Conservation (phyloP, 1,140 invertebrate genomes). For the Platyscapa corneri region DNA sequence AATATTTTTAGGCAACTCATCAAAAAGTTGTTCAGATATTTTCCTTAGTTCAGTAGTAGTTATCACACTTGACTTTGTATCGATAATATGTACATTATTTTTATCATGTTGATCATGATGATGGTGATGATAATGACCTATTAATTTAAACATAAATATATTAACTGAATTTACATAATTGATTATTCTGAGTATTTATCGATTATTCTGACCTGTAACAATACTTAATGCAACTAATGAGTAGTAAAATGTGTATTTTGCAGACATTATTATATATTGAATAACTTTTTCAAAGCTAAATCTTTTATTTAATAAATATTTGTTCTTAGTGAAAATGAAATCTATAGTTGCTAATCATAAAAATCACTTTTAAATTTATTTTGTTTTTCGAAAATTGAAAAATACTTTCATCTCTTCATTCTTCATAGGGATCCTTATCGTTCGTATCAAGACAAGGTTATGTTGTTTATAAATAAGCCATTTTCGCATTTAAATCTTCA, state of each 20-base stretch:
- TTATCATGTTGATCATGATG: slow-evolving; percentile 9
- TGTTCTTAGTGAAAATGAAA: no score
- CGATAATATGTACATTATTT: neutral
- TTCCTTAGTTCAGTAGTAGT: slow-evolving; percentile 52
- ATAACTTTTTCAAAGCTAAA: neutral
- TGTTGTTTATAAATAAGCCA: no score
- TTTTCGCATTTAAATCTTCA: neutral
- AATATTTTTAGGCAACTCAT: slow-evolving; percentile 79
- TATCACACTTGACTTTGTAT: neutral
- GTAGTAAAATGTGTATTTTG: neutral
- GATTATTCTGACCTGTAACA: slow-evolving; percentile 20
- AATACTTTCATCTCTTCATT: no score
- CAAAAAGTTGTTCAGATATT: slow-evolving; percentile 77
- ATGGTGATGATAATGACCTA: neutral
- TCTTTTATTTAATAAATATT: neutral
- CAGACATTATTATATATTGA: slow-evolving; percentile 31
- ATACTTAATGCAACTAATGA: neutral
- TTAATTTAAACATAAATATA: slow-evolving; percentile 10
- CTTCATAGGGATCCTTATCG: no score
- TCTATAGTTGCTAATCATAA: no score
- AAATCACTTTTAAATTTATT: no score
- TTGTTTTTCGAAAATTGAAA: no score
- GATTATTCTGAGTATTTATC: neutral
- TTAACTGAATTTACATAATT: neutral
- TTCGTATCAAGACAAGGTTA: no score